phyloP scores from a whole-genome alignment of 64 coral and sea anemone species.

The Porites australiensis region DNA sequence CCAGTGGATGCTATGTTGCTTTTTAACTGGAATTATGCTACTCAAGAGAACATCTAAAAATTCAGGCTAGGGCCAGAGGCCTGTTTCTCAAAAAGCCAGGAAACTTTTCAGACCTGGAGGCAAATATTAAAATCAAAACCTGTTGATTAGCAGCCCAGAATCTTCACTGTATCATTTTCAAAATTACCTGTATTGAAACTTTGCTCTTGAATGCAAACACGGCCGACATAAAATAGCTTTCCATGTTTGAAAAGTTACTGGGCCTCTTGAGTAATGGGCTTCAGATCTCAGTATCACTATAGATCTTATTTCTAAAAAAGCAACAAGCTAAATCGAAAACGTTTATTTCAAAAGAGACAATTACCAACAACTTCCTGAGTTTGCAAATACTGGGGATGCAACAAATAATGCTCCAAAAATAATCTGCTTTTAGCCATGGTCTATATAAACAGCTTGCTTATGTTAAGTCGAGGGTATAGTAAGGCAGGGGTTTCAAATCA shows the following conservation, averaged over 20 bases:
- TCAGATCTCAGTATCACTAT: slow-evolving; percentile 18
- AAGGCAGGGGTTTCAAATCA: no score
- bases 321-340: not conserved
- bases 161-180: not conserved
- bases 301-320: not conserved
- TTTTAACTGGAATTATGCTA: slow-evolving; percentile 13
- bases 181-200: slow-evolving; percentile 19
- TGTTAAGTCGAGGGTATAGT: no score
- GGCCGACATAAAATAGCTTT: no score
- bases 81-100: slow-evolving; percentile 6
- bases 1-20: not conserved
- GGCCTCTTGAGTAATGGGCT: slow-evolving; percentile 7
- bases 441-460: no score
- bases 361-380: no score
- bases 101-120: slow-evolving; percentile 15
- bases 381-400: no score
- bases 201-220: not conserved
- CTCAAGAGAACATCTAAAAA: slow-evolving; percentile 13
- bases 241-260: not conserved
- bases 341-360: no score
- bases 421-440: no score
- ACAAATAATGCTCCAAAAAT: no score
- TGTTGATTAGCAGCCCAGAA: slow-evolving; percentile 29
- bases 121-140: slow-evolving; percentile 23
- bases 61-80: slow-evolving; percentile 21